A percentile compares a stretch with the other conserved stretches of the same genome.
Conservation (phyloP, 1,140 invertebrate genomes). For the Phenacoccus solenopsis region DNA sequence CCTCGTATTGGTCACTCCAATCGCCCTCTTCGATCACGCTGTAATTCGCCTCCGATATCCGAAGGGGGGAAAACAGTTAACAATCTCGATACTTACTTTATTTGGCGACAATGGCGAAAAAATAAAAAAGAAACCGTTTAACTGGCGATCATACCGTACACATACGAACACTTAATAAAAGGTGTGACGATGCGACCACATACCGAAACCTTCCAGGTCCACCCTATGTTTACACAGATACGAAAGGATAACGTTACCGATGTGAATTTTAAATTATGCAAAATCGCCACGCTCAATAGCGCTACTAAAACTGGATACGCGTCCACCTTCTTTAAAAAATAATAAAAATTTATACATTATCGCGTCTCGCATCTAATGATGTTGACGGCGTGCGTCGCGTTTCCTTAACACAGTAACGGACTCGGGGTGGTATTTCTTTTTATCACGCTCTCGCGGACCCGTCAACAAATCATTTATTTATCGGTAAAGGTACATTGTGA, state of each 20-base stretch:
- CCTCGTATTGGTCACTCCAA: too few species aligned
- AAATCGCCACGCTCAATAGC: conserved; percentile 1
- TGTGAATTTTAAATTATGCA: neutral
- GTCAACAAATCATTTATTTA: conserved; percentile 17
- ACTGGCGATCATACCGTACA: neutral
- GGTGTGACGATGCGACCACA: neutral
- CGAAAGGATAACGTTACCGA: too few species aligned
- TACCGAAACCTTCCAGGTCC: neutral
- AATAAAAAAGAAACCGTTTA: neutral
- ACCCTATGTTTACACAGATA: neutral
- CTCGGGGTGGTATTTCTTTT: conserved; percentile 6
- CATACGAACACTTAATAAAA: neutral
- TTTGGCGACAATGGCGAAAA: neutral
- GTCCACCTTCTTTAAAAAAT: neutral
- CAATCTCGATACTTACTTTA: too few species aligned
- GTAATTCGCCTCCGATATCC: too few species aligned
- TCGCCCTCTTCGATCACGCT: too few species aligned
- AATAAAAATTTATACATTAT: too few species aligned
- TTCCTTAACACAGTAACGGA: conserved; percentile 6
- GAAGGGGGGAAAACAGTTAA: too few species aligned
- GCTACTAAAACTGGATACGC: neutral
- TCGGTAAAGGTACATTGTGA: neutral
- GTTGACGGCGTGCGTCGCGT: too few species aligned
- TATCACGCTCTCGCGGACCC: neutral
- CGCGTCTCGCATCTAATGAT: neutral